These are phyloP conservation scores for Grallaria varia DNA, from an alignment of 2,113 vertebrate genomes.

Conservation along the genomic window DNA sequence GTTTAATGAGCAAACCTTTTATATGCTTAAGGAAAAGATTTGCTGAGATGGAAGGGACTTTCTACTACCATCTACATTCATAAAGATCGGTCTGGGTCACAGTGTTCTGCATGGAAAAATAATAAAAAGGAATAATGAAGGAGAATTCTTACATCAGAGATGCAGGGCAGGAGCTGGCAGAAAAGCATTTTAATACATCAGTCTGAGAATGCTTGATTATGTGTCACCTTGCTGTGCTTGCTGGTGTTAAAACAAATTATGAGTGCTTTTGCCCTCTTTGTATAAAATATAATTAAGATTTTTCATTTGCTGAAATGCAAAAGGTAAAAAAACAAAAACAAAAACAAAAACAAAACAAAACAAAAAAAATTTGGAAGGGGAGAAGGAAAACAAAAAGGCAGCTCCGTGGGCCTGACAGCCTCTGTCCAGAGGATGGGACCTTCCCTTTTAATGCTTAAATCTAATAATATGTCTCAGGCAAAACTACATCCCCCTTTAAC, in stretches of 20 bases:
- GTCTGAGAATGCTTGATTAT: slow-evolving; percentile 7
- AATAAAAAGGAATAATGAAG: slow-evolving; percentile 16
- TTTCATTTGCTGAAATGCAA: slow-evolving; percentile 11
- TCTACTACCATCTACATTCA: neutral
- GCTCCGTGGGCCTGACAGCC: neutral
- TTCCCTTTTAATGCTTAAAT: neutral
- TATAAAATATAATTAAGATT: slow-evolving; percentile 5
- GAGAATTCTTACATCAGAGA: slow-evolving; percentile 1
- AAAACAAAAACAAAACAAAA: no score
- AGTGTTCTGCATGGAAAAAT: neutral
- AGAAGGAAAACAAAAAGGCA: neutral
- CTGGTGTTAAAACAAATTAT: slow-evolving; percentile 6
- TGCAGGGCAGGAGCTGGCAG: neutral
- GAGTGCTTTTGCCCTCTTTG: neutral
- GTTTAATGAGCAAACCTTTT: slow-evolving; percentile 31
- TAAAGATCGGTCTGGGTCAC: neutral
- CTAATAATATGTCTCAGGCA: neutral
- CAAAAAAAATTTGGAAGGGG: no score
- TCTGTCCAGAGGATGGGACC: neutral
- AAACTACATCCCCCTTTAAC: neutral
- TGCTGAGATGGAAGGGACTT: neutral
- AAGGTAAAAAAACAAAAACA: neutral
- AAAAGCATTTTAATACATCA: slow-evolving; percentile 25
- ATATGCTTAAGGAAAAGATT: slow-evolving; percentile 1
- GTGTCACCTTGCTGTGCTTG: neutral